phyloP scores from a whole-genome alignment of 1,140 invertebrate species.

The Hypothenemus hampei region DNA sequence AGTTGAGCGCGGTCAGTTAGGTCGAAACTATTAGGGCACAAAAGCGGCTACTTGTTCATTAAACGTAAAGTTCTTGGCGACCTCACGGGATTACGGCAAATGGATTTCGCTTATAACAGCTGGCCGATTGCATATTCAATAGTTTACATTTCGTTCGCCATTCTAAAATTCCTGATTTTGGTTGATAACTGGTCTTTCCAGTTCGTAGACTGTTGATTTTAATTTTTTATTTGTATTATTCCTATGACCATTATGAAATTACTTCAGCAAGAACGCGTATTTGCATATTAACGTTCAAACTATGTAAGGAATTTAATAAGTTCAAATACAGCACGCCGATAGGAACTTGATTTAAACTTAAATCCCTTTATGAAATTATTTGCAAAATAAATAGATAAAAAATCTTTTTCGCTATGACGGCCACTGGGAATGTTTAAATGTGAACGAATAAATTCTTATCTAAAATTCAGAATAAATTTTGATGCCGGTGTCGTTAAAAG shows the following conservation, averaged over 20 bases:
- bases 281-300: slow-evolving; percentile 1
- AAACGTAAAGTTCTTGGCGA: slow-evolving; percentile 27
- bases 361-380: too few relatives aligned
- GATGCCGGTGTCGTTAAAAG: too few relatives aligned
- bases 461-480: too few relatives aligned
- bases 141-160: slow-evolving; percentile 27
- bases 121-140: slow-evolving; percentile 26
- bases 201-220: neutral
- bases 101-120: slow-evolving; percentile 27
- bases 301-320: slow-evolving; percentile 3
- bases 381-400: too few relatives aligned
- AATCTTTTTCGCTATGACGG: too few relatives aligned
- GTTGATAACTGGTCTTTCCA: neutral
- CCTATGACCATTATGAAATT: neutral
- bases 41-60: slow-evolving; percentile 24
- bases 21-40: slow-evolving; percentile 20
- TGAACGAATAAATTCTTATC: too few relatives aligned
- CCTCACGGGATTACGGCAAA: slow-evolving; percentile 25
- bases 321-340: neutral
- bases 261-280: neutral
- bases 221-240: neutral
- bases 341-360: neutral
- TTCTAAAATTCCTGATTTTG: slow-evolving; percentile 21
- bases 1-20: slow-evolving; percentile 19
- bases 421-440: too few relatives aligned